Conservation (phyloP, 2,888 invertebrate genomes). For the Lordiphosa andalusiaca region DNA sequence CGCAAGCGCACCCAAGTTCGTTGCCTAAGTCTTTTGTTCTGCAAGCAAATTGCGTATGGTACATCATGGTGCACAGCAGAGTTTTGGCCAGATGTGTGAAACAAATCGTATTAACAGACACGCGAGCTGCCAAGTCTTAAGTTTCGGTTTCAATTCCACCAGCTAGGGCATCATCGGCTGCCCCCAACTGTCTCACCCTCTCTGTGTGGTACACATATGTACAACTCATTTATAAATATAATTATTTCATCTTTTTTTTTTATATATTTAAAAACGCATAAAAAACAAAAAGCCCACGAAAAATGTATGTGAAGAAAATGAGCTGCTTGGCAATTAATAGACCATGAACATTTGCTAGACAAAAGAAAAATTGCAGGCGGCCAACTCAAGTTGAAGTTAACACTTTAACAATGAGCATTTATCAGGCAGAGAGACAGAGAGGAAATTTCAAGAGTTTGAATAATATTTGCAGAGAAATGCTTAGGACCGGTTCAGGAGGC, state of each 20-base stretch:
- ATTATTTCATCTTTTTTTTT: background rate
- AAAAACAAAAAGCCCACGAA: constrained; percentile 29
- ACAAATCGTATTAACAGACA: background rate
- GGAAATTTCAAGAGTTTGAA: too few relatives aligned
- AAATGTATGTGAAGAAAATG: constrained; percentile 48
- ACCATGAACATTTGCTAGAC: constrained; percentile 67
- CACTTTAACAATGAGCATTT: background rate
- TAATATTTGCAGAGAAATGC: too few relatives aligned
- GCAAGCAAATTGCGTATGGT: constrained; percentile 26
- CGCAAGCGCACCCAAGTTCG: constrained; percentile 50
- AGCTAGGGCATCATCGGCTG: constrained; percentile 21
- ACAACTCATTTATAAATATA: background rate
- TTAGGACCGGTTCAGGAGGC: too few relatives aligned
- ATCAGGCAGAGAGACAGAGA: too few relatives aligned
- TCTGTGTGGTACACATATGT: background rate
- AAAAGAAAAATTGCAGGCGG: constrained; percentile 30
- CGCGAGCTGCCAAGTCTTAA: background rate
- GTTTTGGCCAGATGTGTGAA: background rate
- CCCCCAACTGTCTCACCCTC: background rate
- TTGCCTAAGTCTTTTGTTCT: constrained; percentile 54
- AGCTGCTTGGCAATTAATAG: constrained; percentile 56
- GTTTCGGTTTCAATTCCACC: constrained; percentile 26
- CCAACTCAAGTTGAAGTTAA: constrained; percentile 2
- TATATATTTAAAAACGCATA: constrained; percentile 10
- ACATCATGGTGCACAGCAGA: too few relatives aligned